A percentile compares a stretch with the other conserved stretches of the same genome.
Conservation (phyloP, 2,113 vertebrate species). For the Halcyon senegalensis region DNA sequence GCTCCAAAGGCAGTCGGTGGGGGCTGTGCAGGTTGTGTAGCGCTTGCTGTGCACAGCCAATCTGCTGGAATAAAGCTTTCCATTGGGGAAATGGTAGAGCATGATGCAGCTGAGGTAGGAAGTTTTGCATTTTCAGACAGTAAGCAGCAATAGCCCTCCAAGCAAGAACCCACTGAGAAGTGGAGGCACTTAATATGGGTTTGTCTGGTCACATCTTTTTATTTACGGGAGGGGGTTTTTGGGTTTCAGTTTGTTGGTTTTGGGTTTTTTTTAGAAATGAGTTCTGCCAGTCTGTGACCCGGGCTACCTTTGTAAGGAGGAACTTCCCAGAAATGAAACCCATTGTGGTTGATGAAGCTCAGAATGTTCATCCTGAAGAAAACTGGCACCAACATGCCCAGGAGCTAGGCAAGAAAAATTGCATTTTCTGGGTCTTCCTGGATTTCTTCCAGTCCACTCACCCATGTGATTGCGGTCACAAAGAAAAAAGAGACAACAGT, state of each 20-base stretch:
- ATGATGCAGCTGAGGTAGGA: neutral
- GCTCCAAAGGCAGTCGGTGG: neutral
- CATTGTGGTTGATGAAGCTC: neutral
- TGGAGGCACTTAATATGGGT: neutral
- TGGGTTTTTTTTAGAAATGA: neutral
- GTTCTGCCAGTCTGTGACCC: neutral
- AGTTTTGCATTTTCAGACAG: neutral
- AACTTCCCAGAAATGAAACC: neutral
- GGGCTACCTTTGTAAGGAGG: neutral
- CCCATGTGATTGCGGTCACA: neutral
- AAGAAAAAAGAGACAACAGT: neutral
- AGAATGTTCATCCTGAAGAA: neutral
- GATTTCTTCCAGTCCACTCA: neutral
- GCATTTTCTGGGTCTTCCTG: neutral
- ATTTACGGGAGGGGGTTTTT: neutral
- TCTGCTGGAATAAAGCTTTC: neutral
- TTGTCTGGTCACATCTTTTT: neutral
- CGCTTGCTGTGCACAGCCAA: neutral
- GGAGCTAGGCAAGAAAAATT: neutral
- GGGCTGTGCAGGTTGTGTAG: neutral
- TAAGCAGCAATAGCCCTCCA: neutral
- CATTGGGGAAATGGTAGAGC: accelerated
- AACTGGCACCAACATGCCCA: neutral
- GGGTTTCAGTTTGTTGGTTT: neutral
- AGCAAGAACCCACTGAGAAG: neutral